Conservation (phyloP, 2,797 vertebrate species). For the Notolabrus celidotus region DNA sequence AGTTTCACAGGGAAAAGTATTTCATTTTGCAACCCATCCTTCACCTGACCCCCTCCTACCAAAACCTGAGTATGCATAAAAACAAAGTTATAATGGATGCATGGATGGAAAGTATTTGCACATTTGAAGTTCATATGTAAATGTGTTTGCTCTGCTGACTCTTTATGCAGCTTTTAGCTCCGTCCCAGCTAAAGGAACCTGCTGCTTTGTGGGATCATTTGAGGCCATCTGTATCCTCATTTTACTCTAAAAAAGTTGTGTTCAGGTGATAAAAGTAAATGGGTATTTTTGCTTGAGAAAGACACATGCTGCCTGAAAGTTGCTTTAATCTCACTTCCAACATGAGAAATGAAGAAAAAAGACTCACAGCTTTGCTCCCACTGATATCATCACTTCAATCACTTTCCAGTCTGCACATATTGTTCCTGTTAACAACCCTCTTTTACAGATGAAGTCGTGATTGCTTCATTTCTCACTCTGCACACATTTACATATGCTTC, state of each 20-base stretch:
- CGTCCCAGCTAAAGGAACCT: not conserved
- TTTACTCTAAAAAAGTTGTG: not conserved
- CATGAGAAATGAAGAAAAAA: constrained; percentile 2
- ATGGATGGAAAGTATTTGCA: too few relatives aligned
- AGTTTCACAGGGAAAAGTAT: too few relatives aligned
- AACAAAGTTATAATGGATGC: too few relatives aligned
- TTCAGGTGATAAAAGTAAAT: constrained; percentile 11
- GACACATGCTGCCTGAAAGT: constrained; percentile 9
- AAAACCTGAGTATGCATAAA: too few relatives aligned
- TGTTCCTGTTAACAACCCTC: constrained; percentile 10
- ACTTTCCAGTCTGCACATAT: not conserved
- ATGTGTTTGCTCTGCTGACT: too few relatives aligned
- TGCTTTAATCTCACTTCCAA: constrained; percentile 19
- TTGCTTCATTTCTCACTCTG: not conserved
- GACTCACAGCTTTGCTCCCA: not conserved
- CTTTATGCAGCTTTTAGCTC: not conserved
- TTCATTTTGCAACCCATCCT: too few relatives aligned
- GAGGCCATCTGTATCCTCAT: constrained; percentile 4
- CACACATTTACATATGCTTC: not conserved
- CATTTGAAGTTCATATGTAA: too few relatives aligned
- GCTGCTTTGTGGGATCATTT: too few relatives aligned
- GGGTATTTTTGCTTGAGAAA: not conserved
- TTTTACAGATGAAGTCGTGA: not conserved
- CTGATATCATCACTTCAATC: constrained; percentile 2
- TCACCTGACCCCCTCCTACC: too few relatives aligned